These are phyloP conservation scores for Cherax destructor DNA, from an alignment of 1,140 invertebrate genomes.

Conservation along the genomic window DNA sequence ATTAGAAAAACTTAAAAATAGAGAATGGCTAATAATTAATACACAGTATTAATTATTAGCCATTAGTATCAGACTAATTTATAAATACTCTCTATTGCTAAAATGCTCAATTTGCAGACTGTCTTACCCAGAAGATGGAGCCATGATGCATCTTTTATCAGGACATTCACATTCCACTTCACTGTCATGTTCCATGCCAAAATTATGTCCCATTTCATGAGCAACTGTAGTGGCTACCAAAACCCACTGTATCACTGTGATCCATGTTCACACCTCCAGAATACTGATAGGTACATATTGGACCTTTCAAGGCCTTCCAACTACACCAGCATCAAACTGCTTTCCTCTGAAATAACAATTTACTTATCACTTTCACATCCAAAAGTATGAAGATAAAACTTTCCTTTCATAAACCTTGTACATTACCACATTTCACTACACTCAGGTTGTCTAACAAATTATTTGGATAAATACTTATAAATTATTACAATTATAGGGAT, in stretches of 20 bases:
- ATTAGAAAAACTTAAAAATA: too few species aligned
- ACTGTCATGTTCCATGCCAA: constrained; percentile 98
- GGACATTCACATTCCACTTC: constrained; percentile 87
- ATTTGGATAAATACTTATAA: too few species aligned
- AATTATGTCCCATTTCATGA: constrained; percentile 99
- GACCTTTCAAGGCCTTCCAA: constrained; percentile 98
- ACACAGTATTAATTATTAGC: too few species aligned
- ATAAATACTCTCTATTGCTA: neutral
- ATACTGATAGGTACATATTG: constrained; percentile 97
- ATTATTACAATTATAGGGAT: too few species aligned
- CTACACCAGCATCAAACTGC: constrained; percentile 90
- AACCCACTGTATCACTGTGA: constrained; percentile 88
- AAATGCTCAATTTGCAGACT: neutral
- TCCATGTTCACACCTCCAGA: constrained; percentile 97
- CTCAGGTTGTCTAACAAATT: too few species aligned
- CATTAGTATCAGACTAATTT: neutral
- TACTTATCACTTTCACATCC: constrained; percentile 17
- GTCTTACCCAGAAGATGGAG: constrained; percentile 88
- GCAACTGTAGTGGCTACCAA: constrained; percentile 97
- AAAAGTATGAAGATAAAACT: neutral
- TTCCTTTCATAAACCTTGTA: too few species aligned
- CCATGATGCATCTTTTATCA: constrained; percentile 95
- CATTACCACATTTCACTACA: too few species aligned
- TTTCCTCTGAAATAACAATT: constrained; percentile 80
- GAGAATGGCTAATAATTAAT: too few species aligned